Conservation (phyloP, 2,113 vertebrate species). For the Urocynchramus pylzowi region DNA sequence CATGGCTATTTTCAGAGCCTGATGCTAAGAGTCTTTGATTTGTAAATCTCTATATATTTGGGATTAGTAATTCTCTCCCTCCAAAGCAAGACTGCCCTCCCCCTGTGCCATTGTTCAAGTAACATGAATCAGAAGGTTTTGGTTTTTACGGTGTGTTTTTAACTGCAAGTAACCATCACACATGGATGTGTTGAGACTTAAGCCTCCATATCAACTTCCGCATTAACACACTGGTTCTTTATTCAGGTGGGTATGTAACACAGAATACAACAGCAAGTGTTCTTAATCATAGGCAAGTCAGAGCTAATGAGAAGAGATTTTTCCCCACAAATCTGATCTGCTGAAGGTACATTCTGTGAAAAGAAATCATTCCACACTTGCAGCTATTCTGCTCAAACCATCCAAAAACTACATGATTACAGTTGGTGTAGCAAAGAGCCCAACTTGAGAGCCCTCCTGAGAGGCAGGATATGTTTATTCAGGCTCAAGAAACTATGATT, state of each 20-base stretch:
- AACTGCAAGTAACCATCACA: not conserved
- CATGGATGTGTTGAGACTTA: not conserved
- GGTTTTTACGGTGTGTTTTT: not conserved
- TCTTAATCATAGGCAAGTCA: not conserved
- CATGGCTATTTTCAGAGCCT: fast-evolving
- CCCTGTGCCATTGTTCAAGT: not conserved
- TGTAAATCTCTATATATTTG: not conserved
- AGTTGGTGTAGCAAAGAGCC: not conserved
- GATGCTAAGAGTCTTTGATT: fast-evolving
- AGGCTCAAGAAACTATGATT: not conserved
- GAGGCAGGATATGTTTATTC: not conserved
- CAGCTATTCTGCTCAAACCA: not conserved
- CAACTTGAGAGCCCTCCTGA: not conserved
- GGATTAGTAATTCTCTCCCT: not conserved
- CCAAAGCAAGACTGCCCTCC: not conserved
- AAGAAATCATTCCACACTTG: not conserved
- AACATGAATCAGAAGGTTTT: not conserved
- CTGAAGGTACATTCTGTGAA: not conserved
- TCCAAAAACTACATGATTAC: not conserved
- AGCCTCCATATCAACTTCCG: not conserved
- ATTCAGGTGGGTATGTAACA: not conserved
- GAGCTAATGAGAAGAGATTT: not conserved
- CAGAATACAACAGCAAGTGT: not conserved
- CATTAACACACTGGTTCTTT: not conserved
- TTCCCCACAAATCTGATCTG: not conserved